Base-by-base conservation (phyloP, 2,888 invertebrate species). In the Pollenia angustigena region DNA sequence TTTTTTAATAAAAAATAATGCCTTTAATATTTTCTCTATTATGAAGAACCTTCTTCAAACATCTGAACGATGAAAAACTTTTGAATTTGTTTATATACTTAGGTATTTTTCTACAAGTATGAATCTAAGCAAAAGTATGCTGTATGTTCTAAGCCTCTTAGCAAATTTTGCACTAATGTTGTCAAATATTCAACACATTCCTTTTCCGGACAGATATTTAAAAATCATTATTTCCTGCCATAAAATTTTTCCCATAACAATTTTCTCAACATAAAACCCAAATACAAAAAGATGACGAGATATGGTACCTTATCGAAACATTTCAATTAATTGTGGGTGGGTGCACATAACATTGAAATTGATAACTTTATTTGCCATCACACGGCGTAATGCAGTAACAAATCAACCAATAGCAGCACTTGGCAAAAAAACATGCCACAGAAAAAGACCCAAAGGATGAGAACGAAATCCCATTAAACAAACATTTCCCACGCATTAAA, bases 401-500 rank as follows among this genome's bases (percentile, higher is more conserved):
- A 32, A 50, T 42, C 60, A 69, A 52, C 9, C 12, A 50, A 66
- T 72, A 50, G 74, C 66, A 66, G 68, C n/a, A 54, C 62, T 81
- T 72, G 18, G 18, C 48, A 56, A 54, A 50, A 50, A 48, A 74
- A 80, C 74, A 80, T 42, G 74, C 84, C 79, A 74, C 66, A 32
- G 11, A 66, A 72, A 50, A 84, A 44, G 56, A 84, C 46, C 68
- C 50, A 60, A 46, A 23, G 11, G 68, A 60, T 68, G 79, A 68
- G 52, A 79, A 60, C 18, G 58, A 52, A 58, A 68, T 60, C 66
- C 66, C 58, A 79, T 79, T 85, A 81, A 81, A 69, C 81, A 84
- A 81, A 81, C 48, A 87, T 78, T 87, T 87, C 87, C 81, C 87
- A 87, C 87, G 87, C 87, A 85, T 68, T 80, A 74, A 80, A 75